phyloP scores from a whole-genome alignment of 2,113 vertebrate species.

The Nyctibius bracteatus region DNA sequence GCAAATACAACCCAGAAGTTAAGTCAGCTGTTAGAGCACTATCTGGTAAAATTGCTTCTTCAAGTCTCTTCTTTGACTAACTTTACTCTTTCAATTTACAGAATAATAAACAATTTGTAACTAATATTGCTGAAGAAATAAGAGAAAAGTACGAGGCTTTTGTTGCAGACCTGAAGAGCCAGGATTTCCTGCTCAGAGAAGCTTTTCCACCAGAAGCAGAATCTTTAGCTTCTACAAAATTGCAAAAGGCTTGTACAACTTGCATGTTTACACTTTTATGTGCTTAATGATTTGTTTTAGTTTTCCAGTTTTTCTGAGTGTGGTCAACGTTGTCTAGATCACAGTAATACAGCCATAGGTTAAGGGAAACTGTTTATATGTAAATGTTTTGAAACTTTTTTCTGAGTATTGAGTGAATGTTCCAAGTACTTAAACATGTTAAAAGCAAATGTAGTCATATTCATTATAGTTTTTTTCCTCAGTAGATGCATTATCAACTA shows the following conservation, averaged over 20 bases:
- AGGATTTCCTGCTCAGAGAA: constrained; percentile 53
- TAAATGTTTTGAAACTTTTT: background rate
- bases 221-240: constrained; percentile 71
- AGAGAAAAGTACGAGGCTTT: constrained; percentile 67
- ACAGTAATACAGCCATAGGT: background rate
- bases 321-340: background rate
- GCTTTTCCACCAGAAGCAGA: constrained; percentile 39
- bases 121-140: constrained; percentile 73
- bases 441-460: background rate
- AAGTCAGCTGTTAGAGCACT: background rate
- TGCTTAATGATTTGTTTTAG: background rate
- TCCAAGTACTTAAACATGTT: background rate
- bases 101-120: constrained; percentile 51
- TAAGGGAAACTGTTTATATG: background rate
- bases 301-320: background rate
- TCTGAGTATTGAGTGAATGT: background rate
- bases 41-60: background rate
- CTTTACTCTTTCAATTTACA: background rate
- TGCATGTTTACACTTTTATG: background rate
- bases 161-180: constrained; percentile 46
- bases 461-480: background rate
- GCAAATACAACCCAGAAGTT: background rate
- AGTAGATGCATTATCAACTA: background rate
- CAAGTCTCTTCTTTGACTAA: background rate
- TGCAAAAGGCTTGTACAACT: constrained; percentile 74